These are phyloP conservation scores for Drosophila carrolli DNA, from an alignment of 1,140 invertebrate species.

Conservation along the genomic window DNA sequence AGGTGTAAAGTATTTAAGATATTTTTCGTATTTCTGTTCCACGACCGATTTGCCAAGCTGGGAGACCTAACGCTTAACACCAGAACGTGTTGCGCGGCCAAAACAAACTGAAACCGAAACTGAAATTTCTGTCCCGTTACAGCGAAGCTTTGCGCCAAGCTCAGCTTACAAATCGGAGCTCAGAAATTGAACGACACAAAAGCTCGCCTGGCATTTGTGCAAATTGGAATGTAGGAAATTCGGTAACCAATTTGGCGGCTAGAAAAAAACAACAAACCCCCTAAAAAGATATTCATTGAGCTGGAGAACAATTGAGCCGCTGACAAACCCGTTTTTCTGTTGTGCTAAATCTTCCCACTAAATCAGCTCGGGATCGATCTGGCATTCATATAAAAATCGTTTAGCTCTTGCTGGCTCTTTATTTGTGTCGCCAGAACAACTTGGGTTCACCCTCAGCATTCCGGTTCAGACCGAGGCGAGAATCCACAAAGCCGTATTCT, in stretches of 20 bases:
- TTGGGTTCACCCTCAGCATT: constrained; percentile 20
- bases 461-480: constrained; percentile 22
- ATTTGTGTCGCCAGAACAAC: constrained; percentile 7
- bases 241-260: constrained; percentile 26
- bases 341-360: constrained; percentile 24
- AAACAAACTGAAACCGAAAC: constrained; percentile 70
- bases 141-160: constrained; percentile 47
- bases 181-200: constrained; percentile 18
- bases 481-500: constrained; percentile 10
- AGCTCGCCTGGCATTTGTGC: constrained; percentile 38
- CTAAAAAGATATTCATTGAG: constrained; percentile 35
- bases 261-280: constrained; percentile 23
- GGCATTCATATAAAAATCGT: constrained; percentile 14
- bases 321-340: constrained; percentile 40
- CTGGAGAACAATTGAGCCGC: constrained; percentile 26
- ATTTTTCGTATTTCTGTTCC: constrained; percentile 1
- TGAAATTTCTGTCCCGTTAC: constrained; percentile 45
- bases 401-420: constrained; percentile 11
- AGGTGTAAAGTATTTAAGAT: constrained; percentile 4
- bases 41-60: constrained; percentile 3
- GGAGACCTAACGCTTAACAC: constrained; percentile 12
- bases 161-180: constrained; percentile 22
- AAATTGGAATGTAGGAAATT: constrained; percentile 31
- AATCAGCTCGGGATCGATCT: constrained; percentile 9
- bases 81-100: constrained; percentile 54